phyloP scores from a whole-genome alignment of 2,888 invertebrate species.

The Drosophila nigritarsus region DNA sequence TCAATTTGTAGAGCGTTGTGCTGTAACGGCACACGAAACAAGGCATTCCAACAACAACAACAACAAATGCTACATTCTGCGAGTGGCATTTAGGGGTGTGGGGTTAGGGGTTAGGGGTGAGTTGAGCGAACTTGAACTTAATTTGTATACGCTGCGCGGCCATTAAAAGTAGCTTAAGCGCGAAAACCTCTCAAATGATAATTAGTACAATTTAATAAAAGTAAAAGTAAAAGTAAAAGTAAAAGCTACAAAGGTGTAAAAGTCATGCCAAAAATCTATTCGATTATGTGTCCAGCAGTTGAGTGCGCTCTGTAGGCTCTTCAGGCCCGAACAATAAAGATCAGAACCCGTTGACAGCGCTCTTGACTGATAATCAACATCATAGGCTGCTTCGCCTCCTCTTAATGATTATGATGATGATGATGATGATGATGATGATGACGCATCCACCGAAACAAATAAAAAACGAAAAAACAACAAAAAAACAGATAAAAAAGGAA shows the following conservation, averaged over 20 bases:
- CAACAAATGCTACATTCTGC: background rate
- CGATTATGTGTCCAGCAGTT: background rate
- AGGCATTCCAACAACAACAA: slow-evolving; percentile 35
- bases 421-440: slow-evolving; percentile 2
- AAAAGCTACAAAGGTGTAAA: background rate
- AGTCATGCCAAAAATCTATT: background rate
- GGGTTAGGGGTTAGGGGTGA: no score
- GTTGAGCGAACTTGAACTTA: slow-evolving; percentile 43
- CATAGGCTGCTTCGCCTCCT: background rate
- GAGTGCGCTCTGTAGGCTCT: background rate
- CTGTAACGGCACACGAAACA: slow-evolving; percentile 3
- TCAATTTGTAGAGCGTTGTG: slow-evolving; percentile 47
- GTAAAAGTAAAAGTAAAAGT: background rate
- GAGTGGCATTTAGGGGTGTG: background rate
- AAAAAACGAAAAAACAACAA: background rate
- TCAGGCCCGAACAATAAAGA: background rate
- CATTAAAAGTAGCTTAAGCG: slow-evolving; percentile 1
- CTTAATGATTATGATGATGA: slow-evolving; percentile 24
- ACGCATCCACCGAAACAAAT: slow-evolving; percentile 22
- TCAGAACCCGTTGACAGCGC: slow-evolving; percentile 29
- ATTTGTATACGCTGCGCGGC: slow-evolving; percentile 11
- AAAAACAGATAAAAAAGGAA: slow-evolving; percentile 12
- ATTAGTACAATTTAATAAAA: background rate
- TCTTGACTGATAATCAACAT: slow-evolving; percentile 25
- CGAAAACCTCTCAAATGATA: background rate